Evolutionary conservation across 2,797 vertebrate species (phyloP).

Genomic region (Myotis planiceps): DNA sequence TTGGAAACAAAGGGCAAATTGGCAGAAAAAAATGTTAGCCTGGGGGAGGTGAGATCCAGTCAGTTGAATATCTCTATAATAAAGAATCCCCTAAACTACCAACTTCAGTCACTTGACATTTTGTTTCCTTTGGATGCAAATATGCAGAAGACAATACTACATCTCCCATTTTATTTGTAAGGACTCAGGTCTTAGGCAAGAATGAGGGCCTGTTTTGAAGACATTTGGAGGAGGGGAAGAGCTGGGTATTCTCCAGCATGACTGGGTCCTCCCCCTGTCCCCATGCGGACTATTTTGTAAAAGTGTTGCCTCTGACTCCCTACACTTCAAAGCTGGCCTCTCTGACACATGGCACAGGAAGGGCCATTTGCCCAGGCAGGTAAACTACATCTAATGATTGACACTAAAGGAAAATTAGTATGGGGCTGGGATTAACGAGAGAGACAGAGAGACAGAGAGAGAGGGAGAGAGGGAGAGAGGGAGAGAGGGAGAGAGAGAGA

Average conservation of each 20-base stretch:
- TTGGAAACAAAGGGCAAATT: conserved; percentile 33
- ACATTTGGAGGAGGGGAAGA: neutral
- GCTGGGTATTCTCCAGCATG: neutral
- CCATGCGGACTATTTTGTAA: neutral
- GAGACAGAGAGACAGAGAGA: neutral
- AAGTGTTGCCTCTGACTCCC: neutral
- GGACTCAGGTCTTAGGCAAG: neutral
- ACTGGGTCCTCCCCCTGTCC: neutral
- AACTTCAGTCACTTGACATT: conserved; percentile 39
- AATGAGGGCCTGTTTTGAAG: neutral
- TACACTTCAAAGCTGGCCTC: neutral
- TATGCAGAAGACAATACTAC: neutral
- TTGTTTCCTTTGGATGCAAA: conserved; percentile 42
- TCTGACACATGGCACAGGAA: neutral
- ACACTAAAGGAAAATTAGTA: neutral
- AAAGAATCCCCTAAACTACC: conserved; percentile 1
- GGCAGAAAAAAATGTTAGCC: neutral
- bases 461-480: too few species aligned
- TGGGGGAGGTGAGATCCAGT: neutral
- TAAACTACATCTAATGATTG: neutral
- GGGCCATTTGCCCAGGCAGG: neutral
- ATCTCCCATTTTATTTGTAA: neutral
- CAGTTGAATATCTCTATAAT: neutral
- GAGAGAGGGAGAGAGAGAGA: too few species aligned
- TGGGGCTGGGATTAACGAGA: neutral